These are phyloP conservation scores for Eudorcas thomsonii DNA, from an alignment of 2,113 vertebrate genomes.

Conservation along the genomic window DNA sequence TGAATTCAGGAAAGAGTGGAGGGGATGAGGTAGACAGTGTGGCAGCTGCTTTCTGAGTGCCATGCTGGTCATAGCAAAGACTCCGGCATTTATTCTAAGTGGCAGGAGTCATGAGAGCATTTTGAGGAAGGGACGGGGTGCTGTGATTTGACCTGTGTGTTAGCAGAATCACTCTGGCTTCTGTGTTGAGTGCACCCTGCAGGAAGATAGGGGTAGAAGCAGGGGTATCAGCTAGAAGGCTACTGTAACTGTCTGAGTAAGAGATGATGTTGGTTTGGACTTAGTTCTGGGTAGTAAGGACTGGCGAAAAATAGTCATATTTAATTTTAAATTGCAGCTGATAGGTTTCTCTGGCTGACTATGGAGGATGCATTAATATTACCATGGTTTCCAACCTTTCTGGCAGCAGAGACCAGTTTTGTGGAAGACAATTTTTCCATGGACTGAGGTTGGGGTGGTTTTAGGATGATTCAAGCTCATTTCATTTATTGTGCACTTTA, in stretches of 20 bases:
- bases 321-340: background rate
- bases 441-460: background rate
- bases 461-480: background rate
- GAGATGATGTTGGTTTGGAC: background rate
- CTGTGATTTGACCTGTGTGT: background rate
- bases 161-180: no score
- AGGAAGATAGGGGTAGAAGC: background rate
- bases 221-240: background rate
- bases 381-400: background rate
- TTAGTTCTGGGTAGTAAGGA: background rate
- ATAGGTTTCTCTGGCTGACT: background rate
- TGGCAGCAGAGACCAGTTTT: background rate
- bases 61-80: background rate
- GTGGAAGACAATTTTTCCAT: background rate
- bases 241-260: background rate
- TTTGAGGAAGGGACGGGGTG: background rate
- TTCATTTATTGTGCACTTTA: background rate
- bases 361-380: background rate
- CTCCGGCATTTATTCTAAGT: background rate
- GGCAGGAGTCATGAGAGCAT: accelerated
- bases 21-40: background rate
- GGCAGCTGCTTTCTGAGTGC: background rate
- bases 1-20: background rate
- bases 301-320: background rate
- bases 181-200: background rate